Evolutionary conservation across 2,888 invertebrate species (phyloP).

Genomic region (Drosophila pegasa): DNA sequence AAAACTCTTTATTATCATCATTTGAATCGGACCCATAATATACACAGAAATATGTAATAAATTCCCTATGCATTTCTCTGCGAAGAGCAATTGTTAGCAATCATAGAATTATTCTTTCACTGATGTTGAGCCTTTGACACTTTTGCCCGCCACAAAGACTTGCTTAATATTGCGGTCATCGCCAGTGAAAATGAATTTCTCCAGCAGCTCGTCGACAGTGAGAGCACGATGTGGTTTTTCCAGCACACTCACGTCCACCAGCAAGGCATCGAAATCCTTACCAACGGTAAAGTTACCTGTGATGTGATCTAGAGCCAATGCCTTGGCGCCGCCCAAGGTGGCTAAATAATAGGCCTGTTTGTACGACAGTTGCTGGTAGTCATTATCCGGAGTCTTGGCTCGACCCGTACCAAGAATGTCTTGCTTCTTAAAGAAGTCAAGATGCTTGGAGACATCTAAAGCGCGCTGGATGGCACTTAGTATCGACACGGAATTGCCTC

Average conservation of each 20-base stretch:
- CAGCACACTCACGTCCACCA: slow-evolving; percentile 89
- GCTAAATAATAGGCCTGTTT: slow-evolving; percentile 93
- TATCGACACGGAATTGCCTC: slow-evolving; percentile 91
- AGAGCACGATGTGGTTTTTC: slow-evolving; percentile 87
- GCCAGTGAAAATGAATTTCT: slow-evolving; percentile 91
- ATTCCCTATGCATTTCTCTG: slow-evolving; percentile 57
- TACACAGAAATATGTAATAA: slow-evolving; percentile 50
- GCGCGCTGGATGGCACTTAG: slow-evolving; percentile 90
- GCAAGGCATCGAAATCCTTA: slow-evolving; percentile 94
- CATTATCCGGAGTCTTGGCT: slow-evolving; percentile 38
- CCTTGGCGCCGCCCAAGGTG: slow-evolving; percentile 93
- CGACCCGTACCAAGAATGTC: slow-evolving; percentile 74
- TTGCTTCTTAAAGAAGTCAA: slow-evolving; percentile 86
- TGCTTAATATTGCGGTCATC: slow-evolving; percentile 92
- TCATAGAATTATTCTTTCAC: slow-evolving; percentile 1
- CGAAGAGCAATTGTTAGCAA: slow-evolving; percentile 50
- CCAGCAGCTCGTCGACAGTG: slow-evolving; percentile 87
- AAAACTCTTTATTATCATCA: slow-evolving; percentile 51
- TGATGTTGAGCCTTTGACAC: slow-evolving; percentile 83
- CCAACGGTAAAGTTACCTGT: slow-evolving; percentile 92
- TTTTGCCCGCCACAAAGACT: slow-evolving; percentile 91
- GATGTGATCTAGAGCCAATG: slow-evolving; percentile 89
- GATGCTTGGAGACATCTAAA: slow-evolving; percentile 90
- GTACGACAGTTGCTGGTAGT: slow-evolving; percentile 87
- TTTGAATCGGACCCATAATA: slow-evolving; percentile 49